Evolutionary conservation across 2,888 invertebrate genomes (phyloP).

Genomic region (Timandra comae): DNA sequence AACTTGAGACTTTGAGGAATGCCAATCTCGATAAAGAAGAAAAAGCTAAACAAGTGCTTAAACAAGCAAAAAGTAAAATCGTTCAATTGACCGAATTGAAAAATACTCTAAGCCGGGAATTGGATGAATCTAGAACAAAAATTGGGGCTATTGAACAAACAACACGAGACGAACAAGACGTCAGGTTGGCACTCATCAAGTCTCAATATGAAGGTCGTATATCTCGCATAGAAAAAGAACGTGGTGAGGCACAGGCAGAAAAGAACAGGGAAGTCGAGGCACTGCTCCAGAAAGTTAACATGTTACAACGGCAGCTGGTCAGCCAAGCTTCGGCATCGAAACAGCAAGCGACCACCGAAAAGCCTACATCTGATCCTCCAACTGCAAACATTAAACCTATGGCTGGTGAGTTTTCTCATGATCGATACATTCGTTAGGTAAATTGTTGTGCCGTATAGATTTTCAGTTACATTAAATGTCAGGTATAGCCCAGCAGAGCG

Average conservation of each 20-base stretch:
- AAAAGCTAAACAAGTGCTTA: slow-evolving; percentile 80
- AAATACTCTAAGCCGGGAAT: slow-evolving; percentile 76
- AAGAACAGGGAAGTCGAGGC: slow-evolving; percentile 82
- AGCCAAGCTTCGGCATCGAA: slow-evolving; percentile 83
- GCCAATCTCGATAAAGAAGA: slow-evolving; percentile 79
- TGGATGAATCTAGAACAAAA: slow-evolving; percentile 71
- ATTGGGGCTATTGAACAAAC: slow-evolving; percentile 69
- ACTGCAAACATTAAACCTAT: slow-evolving; percentile 97
- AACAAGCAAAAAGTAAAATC: slow-evolving; percentile 85
- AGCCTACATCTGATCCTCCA: slow-evolving; percentile 76
- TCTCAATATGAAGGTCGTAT: slow-evolving; percentile 83
- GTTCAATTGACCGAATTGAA: slow-evolving; percentile 83
- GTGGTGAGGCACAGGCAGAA: slow-evolving; percentile 78
- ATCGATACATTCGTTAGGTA: too few species aligned
- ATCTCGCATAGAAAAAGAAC: slow-evolving; percentile 83
- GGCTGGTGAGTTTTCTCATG: slow-evolving; percentile 81
- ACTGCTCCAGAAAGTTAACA: slow-evolving; percentile 81
- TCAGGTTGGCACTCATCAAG: slow-evolving; percentile 78
- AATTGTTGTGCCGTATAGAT: too few species aligned
- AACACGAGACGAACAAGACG: slow-evolving; percentile 75
- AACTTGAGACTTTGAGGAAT: slow-evolving; percentile 78
- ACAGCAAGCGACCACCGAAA: slow-evolving; percentile 74
- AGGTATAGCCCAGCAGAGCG: slow-evolving; percentile 68
- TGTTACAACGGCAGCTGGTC: slow-evolving; percentile 83
- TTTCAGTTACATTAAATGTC: too few species aligned